phyloP scores from a whole-genome alignment of 2,888 invertebrate species.

The Dilophus febrilis region DNA sequence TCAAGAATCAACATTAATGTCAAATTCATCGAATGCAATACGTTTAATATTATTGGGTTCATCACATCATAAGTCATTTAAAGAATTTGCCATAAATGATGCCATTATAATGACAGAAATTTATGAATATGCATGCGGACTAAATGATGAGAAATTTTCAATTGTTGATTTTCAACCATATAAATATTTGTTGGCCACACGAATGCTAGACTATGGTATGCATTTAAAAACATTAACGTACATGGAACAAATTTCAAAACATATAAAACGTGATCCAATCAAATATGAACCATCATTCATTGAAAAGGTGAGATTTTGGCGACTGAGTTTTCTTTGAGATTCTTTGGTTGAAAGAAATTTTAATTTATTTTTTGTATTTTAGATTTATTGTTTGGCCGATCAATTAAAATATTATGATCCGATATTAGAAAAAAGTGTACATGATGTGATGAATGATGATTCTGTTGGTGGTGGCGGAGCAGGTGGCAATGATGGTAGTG shows the following conservation, averaged over 20 bases:
- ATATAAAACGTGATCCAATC: slow-evolving; percentile 40
- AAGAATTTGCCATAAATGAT: slow-evolving; percentile 56
- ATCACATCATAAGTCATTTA: slow-evolving; percentile 45
- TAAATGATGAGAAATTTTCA: slow-evolving; percentile 55
- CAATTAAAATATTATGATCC: slow-evolving; percentile 58
- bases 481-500: slow-evolving; percentile 14
- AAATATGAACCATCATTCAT: slow-evolving; percentile 35
- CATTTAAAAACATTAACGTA: slow-evolving; percentile 68
- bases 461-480: slow-evolving; percentile 18
- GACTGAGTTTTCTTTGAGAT: slow-evolving; percentile 17
- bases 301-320: slow-evolving; percentile 31
- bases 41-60: slow-evolving; percentile 61
- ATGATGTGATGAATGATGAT: slow-evolving; percentile 22
- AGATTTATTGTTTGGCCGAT: slow-evolving; percentile 35
- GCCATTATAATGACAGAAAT: slow-evolving; percentile 90
- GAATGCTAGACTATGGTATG: slow-evolving; percentile 62
- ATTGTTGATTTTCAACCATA: slow-evolving; percentile 64
- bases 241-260: slow-evolving; percentile 59
- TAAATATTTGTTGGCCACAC: slow-evolving; percentile 65
- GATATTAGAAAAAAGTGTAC: slow-evolving; percentile 21
- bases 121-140: slow-evolving; percentile 79
- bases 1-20: slow-evolving; percentile 10
- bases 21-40: slow-evolving; percentile 14
- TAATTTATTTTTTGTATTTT: slow-evolving; percentile 5
- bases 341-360: slow-evolving; percentile 3